A percentile compares a stretch with the other conserved stretches of the same genome.
Conservation (phyloP, 2,888 invertebrate species). For the Eupeodes latifasciatus region DNA sequence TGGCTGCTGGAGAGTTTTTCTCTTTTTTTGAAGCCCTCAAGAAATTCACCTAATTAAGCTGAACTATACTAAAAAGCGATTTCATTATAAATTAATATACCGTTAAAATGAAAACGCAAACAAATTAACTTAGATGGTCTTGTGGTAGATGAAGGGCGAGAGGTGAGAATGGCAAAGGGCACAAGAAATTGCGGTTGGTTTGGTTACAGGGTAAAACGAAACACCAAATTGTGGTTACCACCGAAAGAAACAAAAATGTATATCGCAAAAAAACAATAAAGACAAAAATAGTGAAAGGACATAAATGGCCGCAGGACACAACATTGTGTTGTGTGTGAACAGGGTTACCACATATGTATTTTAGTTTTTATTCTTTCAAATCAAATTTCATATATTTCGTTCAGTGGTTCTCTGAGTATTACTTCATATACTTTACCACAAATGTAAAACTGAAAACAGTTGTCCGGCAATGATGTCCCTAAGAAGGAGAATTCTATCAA, state of each 20-base stretch:
- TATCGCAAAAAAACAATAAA: constrained; percentile 22
- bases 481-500: too few relatives aligned
- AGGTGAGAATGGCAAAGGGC: too few relatives aligned
- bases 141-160: neutral
- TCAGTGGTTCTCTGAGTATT: too few relatives aligned
- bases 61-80: constrained; percentile 52
- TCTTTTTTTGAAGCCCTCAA: constrained; percentile 25
- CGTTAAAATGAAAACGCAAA: constrained; percentile 59
- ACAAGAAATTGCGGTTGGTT: too few relatives aligned
- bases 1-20: neutral
- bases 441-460: too few relatives aligned
- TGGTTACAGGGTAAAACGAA: neutral
- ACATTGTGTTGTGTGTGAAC: constrained; percentile 49
- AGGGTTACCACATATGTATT: neutral
- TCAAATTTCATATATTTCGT: too few relatives aligned
- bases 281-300: constrained; percentile 53
- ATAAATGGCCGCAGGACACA: constrained; percentile 58
- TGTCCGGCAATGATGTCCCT: too few relatives aligned
- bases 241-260: constrained; percentile 12
- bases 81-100: constrained; percentile 69
- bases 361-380: neutral
- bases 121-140: constrained; percentile 32
- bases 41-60: constrained; percentile 71
- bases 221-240: neutral
- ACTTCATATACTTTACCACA: too few relatives aligned